Conservation (phyloP, 2,797 vertebrate genomes). For the Hydrocynus forskahlii region DNA sequence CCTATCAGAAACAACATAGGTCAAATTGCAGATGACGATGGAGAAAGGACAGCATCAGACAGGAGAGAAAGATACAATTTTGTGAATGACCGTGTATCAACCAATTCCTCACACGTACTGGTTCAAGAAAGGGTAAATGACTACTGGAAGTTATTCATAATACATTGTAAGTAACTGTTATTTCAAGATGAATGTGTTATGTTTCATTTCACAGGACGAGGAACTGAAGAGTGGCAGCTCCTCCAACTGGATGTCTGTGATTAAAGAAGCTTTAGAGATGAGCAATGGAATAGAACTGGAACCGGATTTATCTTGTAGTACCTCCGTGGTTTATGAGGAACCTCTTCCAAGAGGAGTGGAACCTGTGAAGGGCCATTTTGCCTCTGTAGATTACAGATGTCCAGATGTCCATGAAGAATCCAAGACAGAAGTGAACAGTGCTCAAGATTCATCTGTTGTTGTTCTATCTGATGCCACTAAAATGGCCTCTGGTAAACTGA, state of each 20-base stretch:
- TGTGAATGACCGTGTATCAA: conserved; percentile 19
- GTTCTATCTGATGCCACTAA: conserved; percentile 18
- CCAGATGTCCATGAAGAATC: neutral
- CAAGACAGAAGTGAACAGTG: neutral
- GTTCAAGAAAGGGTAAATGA: conserved; percentile 36
- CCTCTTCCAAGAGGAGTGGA: neutral
- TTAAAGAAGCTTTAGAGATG: conserved; percentile 49
- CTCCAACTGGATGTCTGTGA: conserved; percentile 47
- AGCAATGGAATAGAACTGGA: conserved; percentile 45
- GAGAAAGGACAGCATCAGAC: conserved; percentile 5
- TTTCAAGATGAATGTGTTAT: neutral
- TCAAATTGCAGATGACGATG: neutral
- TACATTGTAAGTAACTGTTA: neutral
- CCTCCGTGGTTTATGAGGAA: conserved; percentile 16
- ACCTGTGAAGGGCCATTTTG: neutral
- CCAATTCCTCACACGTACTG: conserved; percentile 1
- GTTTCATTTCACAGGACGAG: conserved; percentile 27
- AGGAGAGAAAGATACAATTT: neutral
- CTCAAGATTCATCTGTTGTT: neutral
- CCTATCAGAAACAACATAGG: neutral
- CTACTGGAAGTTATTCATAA: neutral
- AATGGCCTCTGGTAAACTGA: neutral
- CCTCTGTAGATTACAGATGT: neutral
- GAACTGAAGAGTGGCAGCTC: conserved; percentile 2
- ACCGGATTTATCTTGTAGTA: conserved; percentile 2